A percentile compares a stretch with the other conserved stretches of the same genome.
phyloP scores from a whole-genome alignment of 2,113 vertebrate genomes.

The Chamaea fasciata region DNA sequence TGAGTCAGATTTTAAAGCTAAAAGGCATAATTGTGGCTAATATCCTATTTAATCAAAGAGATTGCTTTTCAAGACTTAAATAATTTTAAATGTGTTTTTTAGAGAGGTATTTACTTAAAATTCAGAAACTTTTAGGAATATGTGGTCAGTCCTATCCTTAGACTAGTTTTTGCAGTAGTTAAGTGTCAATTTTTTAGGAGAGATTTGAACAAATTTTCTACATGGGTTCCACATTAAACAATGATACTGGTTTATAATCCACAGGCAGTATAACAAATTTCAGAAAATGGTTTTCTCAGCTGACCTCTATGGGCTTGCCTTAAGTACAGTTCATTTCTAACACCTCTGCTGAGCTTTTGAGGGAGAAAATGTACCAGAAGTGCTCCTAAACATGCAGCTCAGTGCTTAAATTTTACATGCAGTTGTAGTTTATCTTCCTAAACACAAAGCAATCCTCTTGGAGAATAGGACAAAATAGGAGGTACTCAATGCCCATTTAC shows the following conservation, averaged over 20 bases:
- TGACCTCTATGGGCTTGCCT: neutral
- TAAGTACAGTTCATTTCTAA: neutral
- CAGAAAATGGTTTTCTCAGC: neutral
- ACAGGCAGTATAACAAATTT: neutral
- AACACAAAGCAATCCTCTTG: neutral
- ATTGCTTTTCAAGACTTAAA: neutral
- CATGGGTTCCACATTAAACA: neutral
- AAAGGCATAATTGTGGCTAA: neutral
- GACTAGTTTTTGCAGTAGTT: neutral
- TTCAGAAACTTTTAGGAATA: neutral
- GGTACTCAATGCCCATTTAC: accelerated
- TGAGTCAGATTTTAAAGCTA: neutral
- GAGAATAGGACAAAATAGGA: neutral
- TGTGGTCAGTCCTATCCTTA: neutral
- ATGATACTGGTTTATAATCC: neutral
- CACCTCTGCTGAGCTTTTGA: neutral
- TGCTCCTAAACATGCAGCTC: neutral
- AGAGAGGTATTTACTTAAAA: neutral
- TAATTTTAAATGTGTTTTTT: neutral
- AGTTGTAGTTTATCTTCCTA: neutral
- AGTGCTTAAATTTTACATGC: neutral
- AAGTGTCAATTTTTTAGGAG: neutral
- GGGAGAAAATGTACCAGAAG: neutral
- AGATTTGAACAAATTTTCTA: neutral
- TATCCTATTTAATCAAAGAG: neutral